Evolutionary conservation across 2,888 invertebrate species (phyloP).

Genomic region (Drosophila niveifrons): DNA sequence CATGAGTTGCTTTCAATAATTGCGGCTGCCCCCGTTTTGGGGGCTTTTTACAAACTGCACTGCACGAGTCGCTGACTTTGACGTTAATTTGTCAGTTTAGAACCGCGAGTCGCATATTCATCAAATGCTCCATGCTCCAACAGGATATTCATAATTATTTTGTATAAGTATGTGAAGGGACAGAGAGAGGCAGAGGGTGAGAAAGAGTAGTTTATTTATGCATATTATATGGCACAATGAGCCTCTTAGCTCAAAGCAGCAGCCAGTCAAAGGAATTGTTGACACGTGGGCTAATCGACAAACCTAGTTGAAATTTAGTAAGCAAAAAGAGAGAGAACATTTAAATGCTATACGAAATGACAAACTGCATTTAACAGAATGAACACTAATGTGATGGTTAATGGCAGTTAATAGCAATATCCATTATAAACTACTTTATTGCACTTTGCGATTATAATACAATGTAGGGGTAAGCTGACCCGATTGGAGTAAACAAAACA

Average conservation of each 20-base stretch:
- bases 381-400: conserved; percentile 1
- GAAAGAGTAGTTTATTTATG: conserved; percentile 43
- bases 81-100: conserved; percentile 63
- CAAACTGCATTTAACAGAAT: not conserved
- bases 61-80: conserved; percentile 50
- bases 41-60: conserved; percentile 29
- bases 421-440: not conserved
- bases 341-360: too few relatives aligned
- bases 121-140: conserved; percentile 50
- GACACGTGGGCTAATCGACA: not conserved
- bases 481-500: not conserved
- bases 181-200: too few relatives aligned
- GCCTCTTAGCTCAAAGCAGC: conserved; percentile 18
- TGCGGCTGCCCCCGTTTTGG: conserved; percentile 49
- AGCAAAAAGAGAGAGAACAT: not conserved
- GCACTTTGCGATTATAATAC: not conserved
- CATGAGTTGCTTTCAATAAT: conserved; percentile 72
- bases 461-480: not conserved
- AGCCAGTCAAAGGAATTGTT: conserved; percentile 12
- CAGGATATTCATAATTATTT: conserved; percentile 36
- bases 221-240: conserved; percentile 54
- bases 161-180: not conserved
- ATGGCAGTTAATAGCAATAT: not conserved
- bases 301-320: not conserved
- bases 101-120: conserved; percentile 44